Percentiles rank a stretch among this genome's conserved stretches.
Evolutionary conservation across 1,140 invertebrate species (phyloP).

Genomic region (Drosophila repleta): DNA sequence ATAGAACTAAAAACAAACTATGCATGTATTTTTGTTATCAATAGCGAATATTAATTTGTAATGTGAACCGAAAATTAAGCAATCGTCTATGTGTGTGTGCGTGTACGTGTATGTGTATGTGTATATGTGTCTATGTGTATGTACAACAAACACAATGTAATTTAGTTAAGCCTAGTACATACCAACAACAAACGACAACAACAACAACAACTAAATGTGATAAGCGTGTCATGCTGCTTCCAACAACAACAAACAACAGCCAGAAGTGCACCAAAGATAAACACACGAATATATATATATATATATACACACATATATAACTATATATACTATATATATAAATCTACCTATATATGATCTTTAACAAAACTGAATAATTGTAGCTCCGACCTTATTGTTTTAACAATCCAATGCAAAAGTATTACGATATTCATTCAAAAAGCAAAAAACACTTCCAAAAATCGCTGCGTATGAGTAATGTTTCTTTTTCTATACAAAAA

Average conservation of each 20-base stretch:
- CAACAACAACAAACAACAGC: conserved; percentile 46
- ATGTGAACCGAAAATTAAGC: conserved; percentile 55
- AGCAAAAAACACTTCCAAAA: conserved; percentile 60
- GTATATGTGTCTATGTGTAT: conserved; percentile 7
- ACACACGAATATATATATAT: conserved; percentile 26
- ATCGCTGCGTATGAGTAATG: conserved; percentile 71
- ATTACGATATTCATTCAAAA: conserved; percentile 61
- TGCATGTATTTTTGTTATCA: conserved; percentile 73
- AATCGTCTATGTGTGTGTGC: conserved; percentile 63
- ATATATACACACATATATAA: not conserved
- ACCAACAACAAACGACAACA: conserved; percentile 66
- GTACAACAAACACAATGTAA: conserved; percentile 51
- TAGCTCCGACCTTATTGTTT: conserved; percentile 28
- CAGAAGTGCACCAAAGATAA: conserved; percentile 46
- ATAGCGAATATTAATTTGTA: conserved; percentile 75
- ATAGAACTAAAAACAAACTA: conserved; percentile 22
- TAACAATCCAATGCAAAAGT: conserved; percentile 33
- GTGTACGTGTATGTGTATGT: conserved; percentile 42
- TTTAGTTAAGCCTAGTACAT: conserved; percentile 79
- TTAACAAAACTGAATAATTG: not conserved
- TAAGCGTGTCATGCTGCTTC: conserved; percentile 79
- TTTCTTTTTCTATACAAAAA: conserved; percentile 73
- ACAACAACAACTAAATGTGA: conserved; percentile 67
- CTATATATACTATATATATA: not conserved
- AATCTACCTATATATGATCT: conserved; percentile 3